phyloP scores from a whole-genome alignment of 2,888 invertebrate species.

The Nomada goodeniana region DNA sequence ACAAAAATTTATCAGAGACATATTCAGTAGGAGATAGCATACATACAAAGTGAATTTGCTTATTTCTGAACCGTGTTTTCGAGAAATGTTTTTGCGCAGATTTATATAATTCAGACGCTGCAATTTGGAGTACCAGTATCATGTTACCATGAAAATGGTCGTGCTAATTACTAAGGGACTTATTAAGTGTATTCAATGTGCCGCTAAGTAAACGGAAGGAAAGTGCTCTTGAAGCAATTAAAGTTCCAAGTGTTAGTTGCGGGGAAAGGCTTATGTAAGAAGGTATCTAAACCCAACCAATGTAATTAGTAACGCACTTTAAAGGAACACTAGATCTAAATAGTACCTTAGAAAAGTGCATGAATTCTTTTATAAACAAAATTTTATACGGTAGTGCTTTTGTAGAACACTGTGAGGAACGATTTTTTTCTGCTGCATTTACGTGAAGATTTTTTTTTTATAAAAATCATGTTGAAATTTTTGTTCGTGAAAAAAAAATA shows the following conservation, averaged over 20 bases:
- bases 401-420: slow-evolving; percentile 4
- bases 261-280: slow-evolving; percentile 13
- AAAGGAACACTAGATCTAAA: background rate
- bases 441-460: background rate
- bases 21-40: background rate
- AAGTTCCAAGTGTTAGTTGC: slow-evolving; percentile 1
- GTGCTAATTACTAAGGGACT: background rate
- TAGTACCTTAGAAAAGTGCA: slow-evolving; percentile 12
- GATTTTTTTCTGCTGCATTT: background rate
- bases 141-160: background rate
- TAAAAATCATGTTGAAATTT: background rate
- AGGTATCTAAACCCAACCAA: background rate
- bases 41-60: background rate
- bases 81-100: background rate
- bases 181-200: background rate
- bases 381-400: slow-evolving; percentile 32
- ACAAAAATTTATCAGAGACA: background rate
- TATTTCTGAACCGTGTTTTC: background rate
- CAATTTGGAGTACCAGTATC: background rate
- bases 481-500: background rate
- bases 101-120: background rate
- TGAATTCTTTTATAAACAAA: slow-evolving; percentile 26
- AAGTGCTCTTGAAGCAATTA: slow-evolving; percentile 12
- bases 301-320: background rate
- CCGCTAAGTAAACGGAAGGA: background rate